Percentiles rank a stretch among this genome's conserved stretches.
These are phyloP conservation scores for Cepphus grylle DNA, from an alignment of 2,113 vertebrate genomes.

Conservation along the genomic window DNA sequence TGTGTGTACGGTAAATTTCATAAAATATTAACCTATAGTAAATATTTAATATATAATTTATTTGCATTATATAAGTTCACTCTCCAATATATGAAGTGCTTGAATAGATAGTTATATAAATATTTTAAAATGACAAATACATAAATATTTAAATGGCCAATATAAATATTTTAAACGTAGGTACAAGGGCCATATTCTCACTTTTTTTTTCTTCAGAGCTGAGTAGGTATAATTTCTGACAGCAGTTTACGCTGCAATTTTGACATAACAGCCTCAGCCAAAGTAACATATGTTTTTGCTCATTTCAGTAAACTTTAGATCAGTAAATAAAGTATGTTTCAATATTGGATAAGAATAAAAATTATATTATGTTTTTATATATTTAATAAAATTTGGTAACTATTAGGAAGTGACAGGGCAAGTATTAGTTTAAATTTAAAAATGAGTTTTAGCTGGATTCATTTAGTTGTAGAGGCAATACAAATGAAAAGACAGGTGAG, in stretches of 20 bases:
- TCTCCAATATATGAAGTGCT: slow-evolving; percentile 37
- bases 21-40: slow-evolving; percentile 66
- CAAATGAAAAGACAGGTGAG: not conserved
- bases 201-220: not conserved
- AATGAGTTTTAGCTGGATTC: not conserved
- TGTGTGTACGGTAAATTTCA: slow-evolving; percentile 29
- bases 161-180: slow-evolving; percentile 64
- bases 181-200: not conserved
- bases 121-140: slow-evolving; percentile 60
- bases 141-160: slow-evolving; percentile 66
- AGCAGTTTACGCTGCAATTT: not conserved
- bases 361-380: not conserved
- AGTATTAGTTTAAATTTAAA: not conserved
- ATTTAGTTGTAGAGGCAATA: not conserved
- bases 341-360: not conserved
- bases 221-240: not conserved
- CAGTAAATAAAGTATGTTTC: not conserved
- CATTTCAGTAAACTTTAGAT: not conserved
- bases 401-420: not conserved
- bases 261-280: not conserved
- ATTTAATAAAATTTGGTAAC: not conserved
- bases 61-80: slow-evolving; percentile 57
- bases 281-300: not conserved
- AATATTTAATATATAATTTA: slow-evolving; percentile 69
- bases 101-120: slow-evolving; percentile 39